These are phyloP conservation scores for Boloria selene DNA, from an alignment of 2,888 invertebrate genomes.

Conservation along the genomic window DNA sequence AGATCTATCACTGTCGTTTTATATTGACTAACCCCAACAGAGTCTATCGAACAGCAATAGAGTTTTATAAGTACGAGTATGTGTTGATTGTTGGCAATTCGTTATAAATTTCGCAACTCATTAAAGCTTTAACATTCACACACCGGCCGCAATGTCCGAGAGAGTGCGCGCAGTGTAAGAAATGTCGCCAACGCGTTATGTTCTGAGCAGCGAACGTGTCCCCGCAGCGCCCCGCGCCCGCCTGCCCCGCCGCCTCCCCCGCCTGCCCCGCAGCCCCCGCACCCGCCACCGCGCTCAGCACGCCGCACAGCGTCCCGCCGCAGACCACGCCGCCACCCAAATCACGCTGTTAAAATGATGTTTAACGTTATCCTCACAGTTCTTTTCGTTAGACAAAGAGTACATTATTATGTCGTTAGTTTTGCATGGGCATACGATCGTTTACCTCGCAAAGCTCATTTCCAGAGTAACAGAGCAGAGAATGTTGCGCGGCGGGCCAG, in stretches of 20 bases:
- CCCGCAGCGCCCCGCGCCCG: slow-evolving; percentile 48
- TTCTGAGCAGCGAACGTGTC: slow-evolving; percentile 55
- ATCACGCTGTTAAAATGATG: slow-evolving; percentile 50
- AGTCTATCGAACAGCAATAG: too few species aligned
- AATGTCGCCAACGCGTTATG: slow-evolving; percentile 59
- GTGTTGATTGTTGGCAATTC: too few species aligned
- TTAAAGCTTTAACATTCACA: not conserved
- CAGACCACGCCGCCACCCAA: slow-evolving; percentile 68
- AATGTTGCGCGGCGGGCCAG: slow-evolving; percentile 50
- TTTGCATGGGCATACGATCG: not conserved
- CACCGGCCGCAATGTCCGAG: slow-evolving; percentile 54
- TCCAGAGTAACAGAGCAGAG: slow-evolving; percentile 58
- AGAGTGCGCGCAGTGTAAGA: slow-evolving; percentile 68
- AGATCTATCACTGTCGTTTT: too few species aligned
- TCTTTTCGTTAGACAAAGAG: too few species aligned
- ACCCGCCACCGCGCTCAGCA: slow-evolving; percentile 49
- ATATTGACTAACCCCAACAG: too few species aligned
- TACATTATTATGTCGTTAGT: too few species aligned
- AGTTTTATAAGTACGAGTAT: too few species aligned
- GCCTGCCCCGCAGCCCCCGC: slow-evolving; percentile 29
- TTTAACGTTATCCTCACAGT: too few species aligned
- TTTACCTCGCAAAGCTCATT: slow-evolving; percentile 57
- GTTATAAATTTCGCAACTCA: too few species aligned
- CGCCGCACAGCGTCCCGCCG: slow-evolving; percentile 66
- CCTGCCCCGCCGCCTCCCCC: slow-evolving; percentile 32